Evolutionary conservation across 2,113 vertebrate genomes (phyloP).

Genomic region (Brachyistius frenatus): DNA sequence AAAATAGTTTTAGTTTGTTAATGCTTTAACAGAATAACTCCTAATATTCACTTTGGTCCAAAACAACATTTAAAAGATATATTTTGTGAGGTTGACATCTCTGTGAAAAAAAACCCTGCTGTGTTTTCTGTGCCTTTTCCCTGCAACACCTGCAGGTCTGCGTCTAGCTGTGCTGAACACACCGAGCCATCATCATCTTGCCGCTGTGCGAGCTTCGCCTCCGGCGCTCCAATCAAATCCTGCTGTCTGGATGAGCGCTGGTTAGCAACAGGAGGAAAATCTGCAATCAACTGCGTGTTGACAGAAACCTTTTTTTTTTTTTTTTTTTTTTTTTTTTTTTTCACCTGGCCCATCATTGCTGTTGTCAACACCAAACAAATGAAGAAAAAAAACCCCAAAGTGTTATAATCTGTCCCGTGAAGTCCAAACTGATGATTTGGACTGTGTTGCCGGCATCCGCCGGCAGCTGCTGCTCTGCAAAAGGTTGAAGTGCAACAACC

Average conservation of each 20-base stretch:
- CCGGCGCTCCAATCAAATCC: constrained; percentile 49
- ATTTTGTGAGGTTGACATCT: too few relatives aligned
- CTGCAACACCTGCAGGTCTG: not conserved
- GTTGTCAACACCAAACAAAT: not conserved
- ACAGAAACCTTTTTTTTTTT: not conserved
- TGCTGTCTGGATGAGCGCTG: constrained; percentile 4
- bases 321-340: not conserved
- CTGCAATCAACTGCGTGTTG: constrained; percentile 21
- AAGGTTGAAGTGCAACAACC: not conserved
- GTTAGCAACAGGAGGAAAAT: constrained; percentile 38
- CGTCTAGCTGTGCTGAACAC: constrained; percentile 5
- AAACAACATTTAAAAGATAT: too few relatives aligned
- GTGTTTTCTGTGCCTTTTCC: not conserved
- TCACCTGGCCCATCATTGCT: too few relatives aligned
- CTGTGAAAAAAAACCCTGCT: too few relatives aligned
- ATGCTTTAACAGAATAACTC: too few relatives aligned
- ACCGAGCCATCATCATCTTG: constrained; percentile 28
- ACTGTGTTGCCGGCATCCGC: not conserved
- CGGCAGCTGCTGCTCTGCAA: too few relatives aligned
- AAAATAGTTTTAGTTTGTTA: not conserved
- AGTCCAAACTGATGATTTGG: not conserved
- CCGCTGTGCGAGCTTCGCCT: constrained; percentile 9
- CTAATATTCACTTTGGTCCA: too few relatives aligned
- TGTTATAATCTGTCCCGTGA: not conserved
- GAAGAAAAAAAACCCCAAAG: not conserved